A percentile compares a stretch with the other conserved stretches of the same genome.
Evolutionary conservation across 2,888 invertebrate genomes (phyloP).

Genomic region (Drosophila rubida): DNA sequence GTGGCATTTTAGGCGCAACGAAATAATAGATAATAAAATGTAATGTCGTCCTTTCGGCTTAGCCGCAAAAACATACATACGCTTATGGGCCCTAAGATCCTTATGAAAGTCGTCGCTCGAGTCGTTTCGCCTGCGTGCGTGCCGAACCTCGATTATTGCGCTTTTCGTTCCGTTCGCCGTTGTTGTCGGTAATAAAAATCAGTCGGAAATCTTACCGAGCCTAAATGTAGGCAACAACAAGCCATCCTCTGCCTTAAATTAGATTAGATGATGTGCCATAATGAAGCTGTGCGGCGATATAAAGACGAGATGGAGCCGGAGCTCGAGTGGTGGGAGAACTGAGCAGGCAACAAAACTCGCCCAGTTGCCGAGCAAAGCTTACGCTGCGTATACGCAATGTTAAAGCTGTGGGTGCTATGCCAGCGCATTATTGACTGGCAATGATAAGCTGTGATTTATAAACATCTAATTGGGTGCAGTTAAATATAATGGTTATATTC

Average conservation of each 20-base stretch:
- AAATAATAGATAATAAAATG: slow-evolving; percentile 81
- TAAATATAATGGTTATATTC: neutral
- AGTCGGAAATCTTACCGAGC: slow-evolving; percentile 63
- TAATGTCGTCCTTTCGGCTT: slow-evolving; percentile 74
- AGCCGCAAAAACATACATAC: slow-evolving; percentile 35
- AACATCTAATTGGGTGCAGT: slow-evolving; percentile 1
- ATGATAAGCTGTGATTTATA: slow-evolving; percentile 6
- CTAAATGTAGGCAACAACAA: slow-evolving; percentile 58
- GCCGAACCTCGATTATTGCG: slow-evolving; percentile 72
- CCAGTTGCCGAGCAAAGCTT: slow-evolving; percentile 17
- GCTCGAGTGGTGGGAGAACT: neutral
- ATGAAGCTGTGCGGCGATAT: slow-evolving; percentile 65
- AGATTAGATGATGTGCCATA: slow-evolving; percentile 77
- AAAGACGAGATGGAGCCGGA: neutral
- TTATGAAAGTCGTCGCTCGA: slow-evolving; percentile 6
- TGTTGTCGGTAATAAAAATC: slow-evolving; percentile 68
- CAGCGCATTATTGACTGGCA: neutral
- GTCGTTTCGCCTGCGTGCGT: slow-evolving; percentile 47
- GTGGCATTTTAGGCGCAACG: slow-evolving; percentile 71
- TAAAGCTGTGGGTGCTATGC: slow-evolving; percentile 11
- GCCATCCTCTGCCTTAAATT: slow-evolving; percentile 62
- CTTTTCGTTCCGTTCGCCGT: slow-evolving; percentile 42
- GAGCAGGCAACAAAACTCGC: too few relatives aligned
- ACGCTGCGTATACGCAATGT: neutral
- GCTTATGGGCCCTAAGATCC: slow-evolving; percentile 28